Conservation (phyloP, 1,140 invertebrate species). For the Scaptomyza pallida region DNA sequence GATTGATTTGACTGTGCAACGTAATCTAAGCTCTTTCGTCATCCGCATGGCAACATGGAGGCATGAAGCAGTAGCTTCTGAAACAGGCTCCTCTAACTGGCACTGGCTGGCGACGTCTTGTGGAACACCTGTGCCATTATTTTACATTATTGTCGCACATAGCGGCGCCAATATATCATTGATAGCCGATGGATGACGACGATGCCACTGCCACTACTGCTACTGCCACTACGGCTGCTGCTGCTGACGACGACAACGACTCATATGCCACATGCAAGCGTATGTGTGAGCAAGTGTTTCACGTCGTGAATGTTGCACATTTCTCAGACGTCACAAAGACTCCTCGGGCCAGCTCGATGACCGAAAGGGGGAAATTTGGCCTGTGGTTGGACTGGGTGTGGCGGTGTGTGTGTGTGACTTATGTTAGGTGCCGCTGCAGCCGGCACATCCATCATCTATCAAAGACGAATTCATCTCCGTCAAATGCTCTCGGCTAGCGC, state of each 20-base stretch:
- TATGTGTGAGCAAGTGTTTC: conserved; percentile 54
- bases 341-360: conserved; percentile 52
- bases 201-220: conserved; percentile 34
- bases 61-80: neutral
- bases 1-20: conserved; percentile 61
- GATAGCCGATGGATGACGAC: conserved; percentile 66
- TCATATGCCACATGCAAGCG: conserved; percentile 59
- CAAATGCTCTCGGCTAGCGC: conserved; percentile 61
- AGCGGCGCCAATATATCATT: conserved; percentile 69
- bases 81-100: neutral
- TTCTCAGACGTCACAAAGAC: conserved; percentile 74
- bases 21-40: conserved; percentile 65
- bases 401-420: conserved; percentile 53
- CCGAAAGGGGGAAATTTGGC: conserved; percentile 32
- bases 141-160: conserved; percentile 79
- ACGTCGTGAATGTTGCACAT: conserved; percentile 72
- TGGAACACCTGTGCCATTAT: conserved; percentile 78
- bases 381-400: neutral
- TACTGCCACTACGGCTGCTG: conserved; percentile 37
- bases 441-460: conserved; percentile 83
- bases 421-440: conserved; percentile 76
- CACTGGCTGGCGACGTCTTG: conserved; percentile 25
- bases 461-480: conserved; percentile 82
- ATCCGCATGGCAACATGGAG: conserved; percentile 18
- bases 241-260: conserved; percentile 46